These are phyloP conservation scores for Drosophila lacertosa DNA, from an alignment of 1,140 invertebrate genomes.

Conservation along the genomic window DNA sequence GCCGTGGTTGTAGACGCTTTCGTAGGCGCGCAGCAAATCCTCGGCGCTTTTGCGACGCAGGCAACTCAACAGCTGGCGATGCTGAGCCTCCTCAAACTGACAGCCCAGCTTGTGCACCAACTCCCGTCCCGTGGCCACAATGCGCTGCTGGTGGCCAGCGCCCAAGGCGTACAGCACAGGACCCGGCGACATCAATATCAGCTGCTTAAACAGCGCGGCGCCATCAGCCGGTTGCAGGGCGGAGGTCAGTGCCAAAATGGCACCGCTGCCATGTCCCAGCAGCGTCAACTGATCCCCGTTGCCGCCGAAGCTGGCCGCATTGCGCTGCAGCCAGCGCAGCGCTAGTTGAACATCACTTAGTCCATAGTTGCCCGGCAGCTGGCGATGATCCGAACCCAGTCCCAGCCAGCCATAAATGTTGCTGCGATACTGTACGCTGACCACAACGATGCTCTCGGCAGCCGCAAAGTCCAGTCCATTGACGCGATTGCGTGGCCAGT, in stretches of 20 bases:
- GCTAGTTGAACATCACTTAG: conserved; percentile 90
- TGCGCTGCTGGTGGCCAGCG: conserved; percentile 68
- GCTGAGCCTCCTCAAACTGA: conserved; percentile 78
- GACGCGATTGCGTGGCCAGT: conserved; percentile 84
- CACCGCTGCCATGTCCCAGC: conserved; percentile 86
- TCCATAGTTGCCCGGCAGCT: conserved; percentile 88
- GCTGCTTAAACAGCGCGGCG: conserved; percentile 13
- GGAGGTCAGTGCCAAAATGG: conserved; percentile 48
- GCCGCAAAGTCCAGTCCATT: conserved; percentile 88
- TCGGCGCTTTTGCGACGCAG: conserved; percentile 86
- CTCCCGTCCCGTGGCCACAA: conserved; percentile 85
- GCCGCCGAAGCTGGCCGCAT: conserved; percentile 90
- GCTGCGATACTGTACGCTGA: conserved; percentile 87
- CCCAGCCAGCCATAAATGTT: conserved; percentile 90
- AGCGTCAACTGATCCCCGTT: conserved; percentile 89
- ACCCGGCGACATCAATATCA: conserved; percentile 90
- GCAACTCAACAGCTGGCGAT: conserved; percentile 84
- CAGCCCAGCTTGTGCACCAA: conserved; percentile 86
- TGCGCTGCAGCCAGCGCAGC: conserved; percentile 89
- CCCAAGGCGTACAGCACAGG: conserved; percentile 84
- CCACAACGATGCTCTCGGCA: conserved; percentile 87
- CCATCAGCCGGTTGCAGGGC: conserved; percentile 30
- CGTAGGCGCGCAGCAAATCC: conserved; percentile 86
- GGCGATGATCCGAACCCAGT: conserved; percentile 85
- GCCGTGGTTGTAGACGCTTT: conserved; percentile 86